A percentile compares a stretch with the other conserved stretches of the same genome.
Conservation (phyloP, 2,113 vertebrate species). For the Pithys albifrons region DNA sequence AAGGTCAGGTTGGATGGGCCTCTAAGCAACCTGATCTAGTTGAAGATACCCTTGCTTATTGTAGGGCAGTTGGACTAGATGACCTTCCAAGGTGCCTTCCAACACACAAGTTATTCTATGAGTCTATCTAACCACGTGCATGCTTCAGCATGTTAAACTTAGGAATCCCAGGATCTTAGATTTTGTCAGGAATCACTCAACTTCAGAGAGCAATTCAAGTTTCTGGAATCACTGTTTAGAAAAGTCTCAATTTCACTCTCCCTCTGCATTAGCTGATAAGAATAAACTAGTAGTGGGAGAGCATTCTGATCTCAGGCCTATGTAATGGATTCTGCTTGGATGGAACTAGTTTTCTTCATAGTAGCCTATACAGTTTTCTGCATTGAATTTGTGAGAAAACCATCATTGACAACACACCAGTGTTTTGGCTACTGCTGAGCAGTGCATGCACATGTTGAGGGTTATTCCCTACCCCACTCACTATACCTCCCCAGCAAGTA, state of each 20-base stretch:
- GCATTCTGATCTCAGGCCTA: neutral
- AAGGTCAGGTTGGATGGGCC: neutral
- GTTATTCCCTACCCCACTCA: rapidly evolving
- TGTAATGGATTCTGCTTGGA: neutral
- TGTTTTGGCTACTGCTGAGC: neutral
- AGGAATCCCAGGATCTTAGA: neutral
- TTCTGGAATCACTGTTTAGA: neutral
- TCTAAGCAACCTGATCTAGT: neutral
- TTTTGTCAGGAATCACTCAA: neutral
- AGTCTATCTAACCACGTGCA: neutral
- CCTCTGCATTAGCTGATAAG: neutral
- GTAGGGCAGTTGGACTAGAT: neutral
- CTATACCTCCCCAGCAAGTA: neutral
- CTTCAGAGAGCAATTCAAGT: neutral
- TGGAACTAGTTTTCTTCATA: neutral
- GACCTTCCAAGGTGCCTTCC: neutral
- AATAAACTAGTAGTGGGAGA: neutral
- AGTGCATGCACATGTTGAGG: too few species aligned
- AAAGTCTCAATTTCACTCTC: neutral
- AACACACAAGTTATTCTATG: neutral
- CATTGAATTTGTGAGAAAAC: neutral
- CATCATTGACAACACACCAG: neutral
- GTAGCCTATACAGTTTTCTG: neutral
- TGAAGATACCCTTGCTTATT: neutral
- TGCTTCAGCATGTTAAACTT: neutral